Percentiles rank a stretch among this genome's conserved stretches.
These are phyloP conservation scores for Furcifer pardalis DNA, from an alignment of 2,797 vertebrate genomes.

Conservation along the genomic window DNA sequence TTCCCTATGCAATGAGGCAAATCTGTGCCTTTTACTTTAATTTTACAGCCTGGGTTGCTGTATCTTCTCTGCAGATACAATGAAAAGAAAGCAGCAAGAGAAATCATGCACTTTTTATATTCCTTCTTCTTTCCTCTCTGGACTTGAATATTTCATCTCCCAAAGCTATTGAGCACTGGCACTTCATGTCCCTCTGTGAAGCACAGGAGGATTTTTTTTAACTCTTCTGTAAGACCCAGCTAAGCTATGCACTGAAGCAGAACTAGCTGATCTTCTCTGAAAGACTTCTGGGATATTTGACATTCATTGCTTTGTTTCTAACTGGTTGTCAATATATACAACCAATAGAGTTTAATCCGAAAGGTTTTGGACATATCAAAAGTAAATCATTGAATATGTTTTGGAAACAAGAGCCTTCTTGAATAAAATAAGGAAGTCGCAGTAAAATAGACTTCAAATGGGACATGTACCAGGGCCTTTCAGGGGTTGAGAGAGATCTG, in stretches of 20 bases:
- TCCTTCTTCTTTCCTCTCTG: not conserved
- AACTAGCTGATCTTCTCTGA: not conserved
- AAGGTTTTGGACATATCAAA: not conserved
- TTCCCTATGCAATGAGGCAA: not conserved
- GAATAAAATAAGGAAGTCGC: not conserved
- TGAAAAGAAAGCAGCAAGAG: conserved; percentile 24
- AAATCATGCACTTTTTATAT: no score
- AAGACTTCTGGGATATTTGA: not conserved
- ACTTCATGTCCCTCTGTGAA: no score
- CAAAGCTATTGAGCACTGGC: not conserved
- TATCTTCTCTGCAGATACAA: not conserved
- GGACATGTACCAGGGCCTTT: not conserved
- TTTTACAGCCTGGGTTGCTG: not conserved
- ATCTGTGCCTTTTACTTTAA: not conserved
- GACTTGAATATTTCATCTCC: conserved; percentile 26
- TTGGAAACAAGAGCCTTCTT: not conserved
- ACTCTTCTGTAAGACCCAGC: not conserved
- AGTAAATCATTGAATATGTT: not conserved
- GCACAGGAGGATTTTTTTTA: not conserved
- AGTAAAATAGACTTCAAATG: not conserved
- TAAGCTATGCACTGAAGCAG: not conserved
- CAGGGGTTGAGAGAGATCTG: no score
- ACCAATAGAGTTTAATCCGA: not conserved
- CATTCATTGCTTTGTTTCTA: not conserved
- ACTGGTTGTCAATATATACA: not conserved